Conservation (phyloP, 2,797 vertebrate species). For the Crypturellus tataupa region DNA sequence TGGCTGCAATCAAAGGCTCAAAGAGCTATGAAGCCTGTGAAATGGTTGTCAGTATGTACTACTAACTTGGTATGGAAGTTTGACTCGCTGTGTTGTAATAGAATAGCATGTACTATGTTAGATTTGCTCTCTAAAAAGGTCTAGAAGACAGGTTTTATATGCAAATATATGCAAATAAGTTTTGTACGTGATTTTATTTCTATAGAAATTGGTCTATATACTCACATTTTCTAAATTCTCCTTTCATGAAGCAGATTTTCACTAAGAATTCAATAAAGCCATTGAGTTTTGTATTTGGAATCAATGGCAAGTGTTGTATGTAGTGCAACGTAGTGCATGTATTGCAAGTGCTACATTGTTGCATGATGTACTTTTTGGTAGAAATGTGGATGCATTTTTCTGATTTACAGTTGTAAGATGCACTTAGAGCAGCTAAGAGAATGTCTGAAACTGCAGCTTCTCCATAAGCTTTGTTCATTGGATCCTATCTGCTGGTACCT, state of each 20-base stretch:
- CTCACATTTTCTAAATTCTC: neutral
- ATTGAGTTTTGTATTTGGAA: neutral
- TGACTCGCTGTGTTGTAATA: neutral
- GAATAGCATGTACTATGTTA: neutral
- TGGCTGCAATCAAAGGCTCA: neutral
- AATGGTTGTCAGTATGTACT: neutral
- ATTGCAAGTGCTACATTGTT: neutral
- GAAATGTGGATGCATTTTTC: neutral
- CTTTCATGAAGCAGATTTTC: neutral
- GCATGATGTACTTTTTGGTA: neutral
- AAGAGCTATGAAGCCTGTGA: neutral
- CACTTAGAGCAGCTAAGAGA: neutral
- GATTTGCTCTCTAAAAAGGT: neutral
- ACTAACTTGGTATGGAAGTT: neutral
- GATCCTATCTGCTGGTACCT: neutral
- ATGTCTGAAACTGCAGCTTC: neutral
- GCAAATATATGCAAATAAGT: neutral
- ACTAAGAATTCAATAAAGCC: neutral
- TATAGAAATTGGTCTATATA: neutral
- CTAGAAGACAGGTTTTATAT: neutral
- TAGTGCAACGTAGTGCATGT: too few relatives aligned
- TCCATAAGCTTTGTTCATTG: neutral
- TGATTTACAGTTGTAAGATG: neutral
- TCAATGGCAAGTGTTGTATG: neutral
- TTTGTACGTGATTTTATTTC: neutral